A percentile compares a stretch with the other conserved stretches of the same genome.
phyloP scores from a whole-genome alignment of 2,797 vertebrate genomes.

The Peromyscus melanophrys region DNA sequence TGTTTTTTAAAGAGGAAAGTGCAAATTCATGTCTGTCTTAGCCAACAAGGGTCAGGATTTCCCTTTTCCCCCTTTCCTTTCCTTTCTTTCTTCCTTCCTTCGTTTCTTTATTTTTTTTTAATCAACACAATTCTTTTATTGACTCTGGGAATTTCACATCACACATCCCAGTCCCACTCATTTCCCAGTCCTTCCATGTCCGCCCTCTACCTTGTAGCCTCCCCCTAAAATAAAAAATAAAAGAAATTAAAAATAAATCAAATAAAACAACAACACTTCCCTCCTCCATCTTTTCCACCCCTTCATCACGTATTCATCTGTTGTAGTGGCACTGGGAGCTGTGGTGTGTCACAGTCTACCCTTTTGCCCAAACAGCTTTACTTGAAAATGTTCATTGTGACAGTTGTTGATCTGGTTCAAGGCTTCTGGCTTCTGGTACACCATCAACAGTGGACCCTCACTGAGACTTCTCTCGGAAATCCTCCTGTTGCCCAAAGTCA shows the following conservation, averaged over 20 bases:
- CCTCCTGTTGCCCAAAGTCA: neutral
- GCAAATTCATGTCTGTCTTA: neutral
- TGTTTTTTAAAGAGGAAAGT: neutral
- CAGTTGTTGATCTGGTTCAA: neutral
- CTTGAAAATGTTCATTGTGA: neutral
- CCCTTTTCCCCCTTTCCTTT: rapidly evolving
- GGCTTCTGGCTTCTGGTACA: neutral
- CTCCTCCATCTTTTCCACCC: neutral
- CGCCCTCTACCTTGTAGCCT: neutral
- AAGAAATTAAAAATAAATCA: neutral
- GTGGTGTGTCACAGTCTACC: neutral
- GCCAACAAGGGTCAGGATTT: neutral
- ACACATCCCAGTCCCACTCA: neutral
- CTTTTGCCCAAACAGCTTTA: neutral
- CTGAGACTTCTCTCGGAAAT: neutral
- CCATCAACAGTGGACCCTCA: neutral
- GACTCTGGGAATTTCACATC: neutral
- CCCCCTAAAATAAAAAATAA: neutral
- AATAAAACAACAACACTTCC: neutral
- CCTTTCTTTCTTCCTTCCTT: neutral
- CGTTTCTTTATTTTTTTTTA: neutral
- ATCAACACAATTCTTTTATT: neutral
- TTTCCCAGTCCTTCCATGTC: neutral
- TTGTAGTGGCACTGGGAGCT: neutral
- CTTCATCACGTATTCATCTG: neutral